Evolutionary conservation across 1,140 invertebrate species (phyloP).

Genomic region (Anastrepha obliqua): DNA sequence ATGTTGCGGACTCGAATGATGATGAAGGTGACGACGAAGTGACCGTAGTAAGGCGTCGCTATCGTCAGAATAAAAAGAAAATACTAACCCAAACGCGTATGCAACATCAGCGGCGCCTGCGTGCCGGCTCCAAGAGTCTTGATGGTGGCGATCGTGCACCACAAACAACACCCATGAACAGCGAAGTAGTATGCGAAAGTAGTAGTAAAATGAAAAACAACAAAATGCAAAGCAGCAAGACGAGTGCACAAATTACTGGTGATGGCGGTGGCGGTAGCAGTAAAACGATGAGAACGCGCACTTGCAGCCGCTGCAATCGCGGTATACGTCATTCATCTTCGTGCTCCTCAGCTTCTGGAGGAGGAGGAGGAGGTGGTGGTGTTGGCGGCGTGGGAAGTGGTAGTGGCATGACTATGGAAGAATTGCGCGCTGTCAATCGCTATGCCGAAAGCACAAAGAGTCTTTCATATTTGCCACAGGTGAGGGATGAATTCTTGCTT

Average conservation of each 20-base stretch:
- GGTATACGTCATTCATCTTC: conserved; percentile 78
- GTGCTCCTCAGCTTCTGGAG: conserved; percentile 77
- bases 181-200: conserved; percentile 12
- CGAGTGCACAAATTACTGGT: conserved; percentile 2
- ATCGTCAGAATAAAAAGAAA: conserved; percentile 72
- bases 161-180: not conserved
- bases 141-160: conserved; percentile 57
- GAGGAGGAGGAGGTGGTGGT: conserved; percentile 75
- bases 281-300: conserved; percentile 59
- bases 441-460: conserved; percentile 95
- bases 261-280: not conserved
- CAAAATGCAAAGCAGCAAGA: not conserved
- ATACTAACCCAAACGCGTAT: conserved; percentile 59
- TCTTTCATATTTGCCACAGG: conserved; percentile 92
- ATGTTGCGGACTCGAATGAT: conserved; percentile 63
- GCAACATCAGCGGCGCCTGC: conserved; percentile 69
- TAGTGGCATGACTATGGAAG: conserved; percentile 86
- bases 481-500: conserved; percentile 76
- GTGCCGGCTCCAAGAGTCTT: conserved; percentile 68
- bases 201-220: conserved; percentile 2
- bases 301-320: conserved; percentile 70
- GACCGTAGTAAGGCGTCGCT: conserved; percentile 67
- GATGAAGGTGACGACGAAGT: conserved; percentile 70
- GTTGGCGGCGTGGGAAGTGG: conserved; percentile 65
- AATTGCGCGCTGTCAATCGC: conserved; percentile 88